These are phyloP conservation scores for Agriopis marginaria DNA, from an alignment of 2,888 invertebrate species.

Conservation along the genomic window DNA sequence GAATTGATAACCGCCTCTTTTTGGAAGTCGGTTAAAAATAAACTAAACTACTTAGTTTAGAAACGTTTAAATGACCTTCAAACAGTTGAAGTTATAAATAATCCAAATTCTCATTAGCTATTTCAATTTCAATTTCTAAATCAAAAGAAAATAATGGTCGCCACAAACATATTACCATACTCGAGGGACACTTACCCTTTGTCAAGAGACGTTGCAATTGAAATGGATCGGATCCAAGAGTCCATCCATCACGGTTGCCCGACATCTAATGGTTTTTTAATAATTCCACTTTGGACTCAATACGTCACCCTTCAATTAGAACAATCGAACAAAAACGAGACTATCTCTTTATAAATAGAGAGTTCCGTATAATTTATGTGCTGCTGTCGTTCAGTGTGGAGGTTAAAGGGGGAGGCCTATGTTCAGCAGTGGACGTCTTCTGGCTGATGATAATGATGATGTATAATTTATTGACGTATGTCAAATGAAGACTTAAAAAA, in stretches of 20 bases:
- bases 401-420: too few relatives aligned
- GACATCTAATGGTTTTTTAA: conserved; percentile 85
- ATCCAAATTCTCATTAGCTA: background rate
- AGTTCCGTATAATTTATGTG: conserved; percentile 3
- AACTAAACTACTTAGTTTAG: too few relatives aligned
- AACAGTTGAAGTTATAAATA: too few relatives aligned
- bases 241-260: conserved; percentile 82
- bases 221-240: conserved; percentile 84
- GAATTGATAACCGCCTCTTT: too few relatives aligned
- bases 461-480: too few relatives aligned
- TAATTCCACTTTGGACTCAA: conserved; percentile 75
- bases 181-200: conserved; percentile 78
- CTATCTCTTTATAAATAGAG: background rate
- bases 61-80: too few relatives aligned
- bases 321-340: conserved; percentile 51
- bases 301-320: conserved; percentile 70
- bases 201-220: conserved; percentile 76
- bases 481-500: too few relatives aligned
- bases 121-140: background rate
- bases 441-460: too few relatives aligned
- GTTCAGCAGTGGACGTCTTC: too few relatives aligned
- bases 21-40: too few relatives aligned
- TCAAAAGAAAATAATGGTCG: conserved; percentile 17
- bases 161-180: conserved; percentile 68
- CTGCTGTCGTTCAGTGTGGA: too few relatives aligned